Base-by-base conservation (phyloP, 2,797 vertebrate species). In the Adrianichthys oophorus region DNA sequence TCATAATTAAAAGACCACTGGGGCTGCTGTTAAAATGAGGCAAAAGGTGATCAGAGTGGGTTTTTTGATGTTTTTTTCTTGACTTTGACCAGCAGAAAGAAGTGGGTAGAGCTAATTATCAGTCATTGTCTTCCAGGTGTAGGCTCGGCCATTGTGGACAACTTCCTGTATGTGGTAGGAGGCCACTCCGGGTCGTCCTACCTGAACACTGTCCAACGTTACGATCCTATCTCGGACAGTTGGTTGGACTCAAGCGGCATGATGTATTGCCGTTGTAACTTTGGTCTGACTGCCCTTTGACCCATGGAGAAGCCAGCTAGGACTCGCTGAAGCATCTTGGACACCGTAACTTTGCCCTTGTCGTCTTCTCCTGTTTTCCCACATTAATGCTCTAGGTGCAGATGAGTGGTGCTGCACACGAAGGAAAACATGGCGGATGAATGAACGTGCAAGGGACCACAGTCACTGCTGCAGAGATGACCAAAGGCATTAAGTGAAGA, bases 211-310 rank as follows among this genome's bases (percentile, higher is more conserved):
- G 96, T 98, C 54, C 98, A 99, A 88, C 93, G 94, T 50, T 99
- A 99, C 5, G 94, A 99, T 59, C 97, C 98, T 18, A 94, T 98
- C 85, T 93, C 95, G 0, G 96, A 99, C 78, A 93, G 91, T 41
- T 99, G 98, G 98, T 92, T 94, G 91, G 97, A 99, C 92, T 95
- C 94, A 0, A 96, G 94, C 1, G 96, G 96, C 56, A 98, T 98
- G 98, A 93, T 95, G 90, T 95, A 95, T 82, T 98, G 96, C 67
- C 96, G 98, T 10, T 99, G 98, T 92, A 99, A 99, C 84, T 99
- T 99, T 83, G 97, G 98, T 66, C 89, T 99, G 56, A 95, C 96
- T 15, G 96, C 98, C 1, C 96, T 99, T 89, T 99, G 95, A 99
- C 87, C 86, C 50, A 76, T 76, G 74, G 68, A 77, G 56, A 78